Conservation (phyloP, 2,113 vertebrate genomes). For the Pterocles orientalis region DNA sequence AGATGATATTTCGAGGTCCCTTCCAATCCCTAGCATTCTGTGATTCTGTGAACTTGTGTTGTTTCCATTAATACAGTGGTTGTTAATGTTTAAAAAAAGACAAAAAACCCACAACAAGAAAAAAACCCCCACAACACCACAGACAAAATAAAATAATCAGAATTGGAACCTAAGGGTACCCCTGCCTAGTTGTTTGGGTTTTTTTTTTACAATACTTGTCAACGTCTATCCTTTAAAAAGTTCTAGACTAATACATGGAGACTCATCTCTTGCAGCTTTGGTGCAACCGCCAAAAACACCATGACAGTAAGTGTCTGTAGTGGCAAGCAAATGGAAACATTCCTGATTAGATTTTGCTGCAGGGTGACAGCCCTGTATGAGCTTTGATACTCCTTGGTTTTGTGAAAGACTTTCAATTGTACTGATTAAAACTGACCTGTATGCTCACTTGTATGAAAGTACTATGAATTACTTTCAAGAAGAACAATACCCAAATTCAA, state of each 20-base stretch:
- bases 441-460: too few relatives aligned
- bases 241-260: not conserved
- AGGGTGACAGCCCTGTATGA: not conserved
- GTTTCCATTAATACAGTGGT: not conserved
- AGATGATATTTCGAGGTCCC: too few relatives aligned
- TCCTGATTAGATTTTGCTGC: not conserved
- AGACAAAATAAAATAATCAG: not conserved
- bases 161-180: not conserved
- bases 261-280: not conserved
- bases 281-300: not conserved
- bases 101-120: not conserved
- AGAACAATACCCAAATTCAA: not conserved
- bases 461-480: not conserved
- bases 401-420: not conserved
- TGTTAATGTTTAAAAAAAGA: not conserved
- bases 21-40: too few relatives aligned
- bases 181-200: not conserved
- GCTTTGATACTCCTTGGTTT: not conserved
- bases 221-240: not conserved
- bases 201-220: not conserved
- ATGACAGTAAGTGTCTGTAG: not conserved
- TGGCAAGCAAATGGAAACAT: not conserved
- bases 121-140: fast-evolving
- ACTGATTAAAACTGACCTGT: not conserved
- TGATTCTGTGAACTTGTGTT: too few relatives aligned